Percentiles rank a stretch among this genome's conserved stretches.
phyloP scores from a whole-genome alignment of 2,797 vertebrate species.

The Poecilia picta region DNA sequence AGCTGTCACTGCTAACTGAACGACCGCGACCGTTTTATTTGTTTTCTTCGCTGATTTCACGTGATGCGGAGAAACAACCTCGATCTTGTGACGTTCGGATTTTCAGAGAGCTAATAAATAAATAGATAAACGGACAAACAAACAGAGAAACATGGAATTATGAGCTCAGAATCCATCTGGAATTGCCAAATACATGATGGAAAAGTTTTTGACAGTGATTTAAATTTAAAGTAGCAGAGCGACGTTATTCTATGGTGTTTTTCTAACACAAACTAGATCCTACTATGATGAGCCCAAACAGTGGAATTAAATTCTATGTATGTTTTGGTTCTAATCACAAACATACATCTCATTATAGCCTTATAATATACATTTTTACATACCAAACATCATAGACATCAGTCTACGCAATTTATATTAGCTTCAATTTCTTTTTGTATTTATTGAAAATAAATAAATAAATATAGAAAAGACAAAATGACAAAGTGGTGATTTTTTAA shows the following conservation, averaged over 20 bases:
- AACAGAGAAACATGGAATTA: neutral
- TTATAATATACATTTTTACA: too few relatives aligned
- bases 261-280: neutral
- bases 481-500: neutral
- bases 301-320: neutral
- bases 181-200: neutral
- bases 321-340: neutral
- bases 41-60: neutral
- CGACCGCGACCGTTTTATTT: neutral
- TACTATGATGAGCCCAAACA: neutral
- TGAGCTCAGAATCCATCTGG: neutral
- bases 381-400: too few relatives aligned
- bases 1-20: constrained; percentile 5
- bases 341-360: neutral
- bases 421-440: neutral
- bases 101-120: neutral
- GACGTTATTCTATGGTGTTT: neutral
- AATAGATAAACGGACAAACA: neutral
- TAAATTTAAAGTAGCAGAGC: neutral
- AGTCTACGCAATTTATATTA: neutral
- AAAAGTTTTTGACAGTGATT: neutral
- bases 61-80: neutral
- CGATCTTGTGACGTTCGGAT: neutral
- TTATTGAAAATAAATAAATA: neutral
- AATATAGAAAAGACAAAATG: neutral